These are phyloP conservation scores for Phenganax subtilis DNA, from an alignment of 92 coral and sea anemone genomes.

Conservation along the genomic window DNA sequence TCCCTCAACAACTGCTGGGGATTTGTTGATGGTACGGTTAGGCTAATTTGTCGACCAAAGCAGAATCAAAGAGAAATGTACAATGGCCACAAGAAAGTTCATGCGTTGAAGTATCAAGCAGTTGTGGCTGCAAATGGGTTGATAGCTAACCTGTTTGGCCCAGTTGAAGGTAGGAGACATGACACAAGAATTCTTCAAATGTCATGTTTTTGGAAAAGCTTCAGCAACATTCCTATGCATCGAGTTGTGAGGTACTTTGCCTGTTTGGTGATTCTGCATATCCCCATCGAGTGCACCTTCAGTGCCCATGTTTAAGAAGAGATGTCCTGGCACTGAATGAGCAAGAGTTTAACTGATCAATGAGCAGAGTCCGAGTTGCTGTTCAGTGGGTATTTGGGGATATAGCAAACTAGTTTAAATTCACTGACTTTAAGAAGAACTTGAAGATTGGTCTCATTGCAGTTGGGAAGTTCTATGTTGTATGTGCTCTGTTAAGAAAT, in stretches of 20 bases:
- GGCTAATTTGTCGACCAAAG: conserved; percentile 2
- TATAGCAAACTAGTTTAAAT: not conserved
- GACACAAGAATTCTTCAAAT: not conserved
- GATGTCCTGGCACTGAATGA: not conserved
- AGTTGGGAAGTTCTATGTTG: conserved; percentile 1
- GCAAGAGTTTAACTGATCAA: conserved; percentile 4
- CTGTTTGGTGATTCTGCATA: conserved; percentile 20
- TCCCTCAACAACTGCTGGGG: conserved; percentile 28
- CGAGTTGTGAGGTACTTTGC: not conserved
- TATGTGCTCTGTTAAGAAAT: not conserved
- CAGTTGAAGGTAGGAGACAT: conserved; percentile 13
- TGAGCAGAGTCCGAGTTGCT: conserved; percentile 6
- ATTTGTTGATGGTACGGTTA: conserved; percentile 21
- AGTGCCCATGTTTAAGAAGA: not conserved
- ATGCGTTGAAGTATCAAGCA: not conserved
- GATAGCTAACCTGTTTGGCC: not conserved
- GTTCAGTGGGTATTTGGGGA: conserved; percentile 30
- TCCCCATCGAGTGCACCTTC: conserved; percentile 3
- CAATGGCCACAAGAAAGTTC: conserved; percentile 6
- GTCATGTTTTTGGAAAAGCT: not conserved
- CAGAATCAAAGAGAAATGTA: not conserved
- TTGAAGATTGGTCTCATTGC: conserved; percentile 3
- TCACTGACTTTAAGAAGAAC: conserved; percentile 12
- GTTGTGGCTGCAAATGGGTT: not conserved
- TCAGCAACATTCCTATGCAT: not conserved